Base-by-base conservation (phyloP, 2,797 vertebrate genomes). In the Steatocranus sp. region DNA sequence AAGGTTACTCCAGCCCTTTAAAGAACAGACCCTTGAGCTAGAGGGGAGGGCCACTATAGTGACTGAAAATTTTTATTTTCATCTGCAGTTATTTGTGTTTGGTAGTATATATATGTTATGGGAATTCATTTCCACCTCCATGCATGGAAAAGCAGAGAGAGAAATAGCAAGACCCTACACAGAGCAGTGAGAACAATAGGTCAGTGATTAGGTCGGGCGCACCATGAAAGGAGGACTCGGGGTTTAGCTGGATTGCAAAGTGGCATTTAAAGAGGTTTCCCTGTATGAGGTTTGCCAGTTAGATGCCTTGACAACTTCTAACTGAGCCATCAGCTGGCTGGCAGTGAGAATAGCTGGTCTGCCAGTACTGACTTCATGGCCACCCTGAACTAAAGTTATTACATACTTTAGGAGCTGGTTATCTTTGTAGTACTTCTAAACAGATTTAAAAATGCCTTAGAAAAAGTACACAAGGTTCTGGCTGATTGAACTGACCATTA, bases 141-240 rank as follows among this genome's bases (percentile, higher is more conserved):
- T 48, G 17, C 3, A n/a, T 0, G 41, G 0, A 12, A 0, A n/a
- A 27, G 68, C 2, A 6, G 10, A 4, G 0, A 48, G 0, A 30
- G 66, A 15, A 48, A 43, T 43, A 70, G 66, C 41, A 70, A 48
- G 15, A 70, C 38, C 20, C 61, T 15, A 5, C 61, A 66, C 61
- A 66, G 61, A 23, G 61, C 41, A 70, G 15, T 27, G 12, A 41
- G 14, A 10, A 15, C 36, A 41, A 68, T 25, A 25, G 23, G 20
- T 25, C 38, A 11, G 11, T 17, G 8, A 46, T 27, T 3, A 18
- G 38, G 38, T 70, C 3, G 1, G 23, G 23, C 11, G 18, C 68
- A 30, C 41, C 10, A 73, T 48, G 38, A 48, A 46, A 73, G 25
- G 41, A 48, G 68, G 41, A 8, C 25, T 27, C 3, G 1, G 41